Conservation (phyloP, 53 echinoderm and acorn worm species). For the Echinometra lucunter region DNA sequence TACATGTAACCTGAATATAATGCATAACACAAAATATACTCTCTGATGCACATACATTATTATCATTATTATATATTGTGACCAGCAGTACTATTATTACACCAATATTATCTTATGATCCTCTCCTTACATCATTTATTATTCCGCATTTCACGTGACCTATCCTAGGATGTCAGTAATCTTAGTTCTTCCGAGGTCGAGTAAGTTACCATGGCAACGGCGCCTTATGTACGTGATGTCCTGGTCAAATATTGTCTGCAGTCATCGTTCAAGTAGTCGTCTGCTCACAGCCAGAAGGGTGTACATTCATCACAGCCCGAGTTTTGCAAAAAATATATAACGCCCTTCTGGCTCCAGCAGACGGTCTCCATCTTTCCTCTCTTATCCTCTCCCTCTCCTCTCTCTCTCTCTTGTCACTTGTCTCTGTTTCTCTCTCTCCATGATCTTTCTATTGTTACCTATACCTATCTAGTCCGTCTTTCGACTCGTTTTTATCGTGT, state of each 20-base stretch:
- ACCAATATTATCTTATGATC: neutral
- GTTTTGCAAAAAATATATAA: neutral
- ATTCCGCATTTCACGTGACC: slow-evolving; percentile 23
- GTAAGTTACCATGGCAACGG: slow-evolving; percentile 67
- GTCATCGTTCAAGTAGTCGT: neutral
- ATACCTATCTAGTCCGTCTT: neutral
- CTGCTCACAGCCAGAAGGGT: neutral
- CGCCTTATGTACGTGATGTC: slow-evolving; percentile 31
- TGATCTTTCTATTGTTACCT: no score
- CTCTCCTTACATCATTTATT: slow-evolving; percentile 26
- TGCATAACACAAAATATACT: no score
- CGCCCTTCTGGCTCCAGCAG: neutral
- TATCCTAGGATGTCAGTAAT: slow-evolving; percentile 51
- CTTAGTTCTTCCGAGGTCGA: slow-evolving; percentile 66
- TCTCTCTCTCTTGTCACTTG: neutral
- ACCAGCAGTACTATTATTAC: neutral
- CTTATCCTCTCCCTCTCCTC: neutral
- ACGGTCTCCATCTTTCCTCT: neutral
- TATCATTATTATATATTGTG: neutral
- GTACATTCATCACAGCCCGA: neutral
- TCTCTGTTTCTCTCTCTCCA: neutral
- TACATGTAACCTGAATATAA: no score
- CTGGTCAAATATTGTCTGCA: slow-evolving; percentile 29
- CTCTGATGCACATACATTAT: neutral
- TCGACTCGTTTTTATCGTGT: neutral